These are phyloP conservation scores for Smutsia gigantea DNA, from an alignment of 2,797 vertebrate species.

Conservation along the genomic window DNA sequence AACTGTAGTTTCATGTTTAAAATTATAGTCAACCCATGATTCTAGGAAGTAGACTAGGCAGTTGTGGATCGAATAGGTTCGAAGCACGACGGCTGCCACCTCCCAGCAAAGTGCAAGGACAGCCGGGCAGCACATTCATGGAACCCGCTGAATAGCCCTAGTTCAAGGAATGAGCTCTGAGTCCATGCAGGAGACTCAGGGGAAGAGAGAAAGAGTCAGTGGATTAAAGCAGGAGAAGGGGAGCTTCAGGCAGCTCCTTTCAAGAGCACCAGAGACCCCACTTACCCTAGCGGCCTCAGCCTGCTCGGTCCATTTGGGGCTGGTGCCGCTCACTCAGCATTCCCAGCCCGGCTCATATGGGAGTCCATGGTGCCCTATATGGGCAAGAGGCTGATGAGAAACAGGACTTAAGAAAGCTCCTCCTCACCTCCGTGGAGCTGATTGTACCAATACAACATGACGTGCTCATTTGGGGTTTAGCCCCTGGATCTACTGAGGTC, in stretches of 20 bases:
- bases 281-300: not conserved
- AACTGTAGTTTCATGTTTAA: not conserved
- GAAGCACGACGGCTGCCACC: not conserved
- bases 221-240: not conserved
- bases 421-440: not conserved
- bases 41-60: not conserved
- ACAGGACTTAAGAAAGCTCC: not conserved
- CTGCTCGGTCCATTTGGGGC: not conserved
- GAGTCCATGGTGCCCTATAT: not conserved
- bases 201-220: not conserved
- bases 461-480: not conserved
- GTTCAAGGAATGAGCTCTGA: not conserved
- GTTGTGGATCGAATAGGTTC: not conserved
- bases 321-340: not conserved
- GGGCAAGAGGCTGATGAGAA: not conserved
- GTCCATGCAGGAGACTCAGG: not conserved
- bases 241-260: not conserved
- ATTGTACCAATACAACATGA: not conserved
- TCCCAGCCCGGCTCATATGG: not conserved
- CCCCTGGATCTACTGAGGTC: not conserved
- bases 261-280: not conserved
- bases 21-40: not conserved
- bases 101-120: not conserved
- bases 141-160: not conserved
- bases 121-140: not conserved